Percentiles rank a stretch among this genome's conserved stretches.
Evolutionary conservation across 2,113 vertebrate species (phyloP).

Genomic region (rat (Rattus norvegicus)): DNA sequence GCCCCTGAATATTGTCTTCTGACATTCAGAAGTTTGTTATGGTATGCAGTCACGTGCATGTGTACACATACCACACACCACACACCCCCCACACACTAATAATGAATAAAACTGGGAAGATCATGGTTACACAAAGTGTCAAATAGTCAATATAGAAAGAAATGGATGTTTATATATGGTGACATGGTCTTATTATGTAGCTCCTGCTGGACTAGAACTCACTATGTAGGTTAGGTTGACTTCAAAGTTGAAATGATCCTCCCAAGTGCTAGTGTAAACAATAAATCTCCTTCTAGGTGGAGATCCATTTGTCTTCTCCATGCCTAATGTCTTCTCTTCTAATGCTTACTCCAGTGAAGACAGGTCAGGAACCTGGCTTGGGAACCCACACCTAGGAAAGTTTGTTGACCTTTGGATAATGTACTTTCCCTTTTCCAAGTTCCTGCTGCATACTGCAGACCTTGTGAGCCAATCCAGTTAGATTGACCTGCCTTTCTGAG

Average conservation of each 20-base stretch:
- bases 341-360: not conserved
- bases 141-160: not conserved
- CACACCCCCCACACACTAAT: not conserved
- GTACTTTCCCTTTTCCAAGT: not conserved
- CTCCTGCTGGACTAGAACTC: not conserved
- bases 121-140: slow-evolving; percentile 19
- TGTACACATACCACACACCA: not conserved
- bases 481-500: not conserved
- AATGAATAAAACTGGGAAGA: not conserved
- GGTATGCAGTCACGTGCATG: not conserved
- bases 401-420: not conserved
- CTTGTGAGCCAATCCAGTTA: not conserved
- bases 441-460: not conserved
- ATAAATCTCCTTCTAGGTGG: not conserved
- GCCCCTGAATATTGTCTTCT: not conserved
- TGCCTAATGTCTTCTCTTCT: not conserved
- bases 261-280: not conserved
- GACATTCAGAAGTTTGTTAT: not conserved
- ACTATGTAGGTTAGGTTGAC: not conserved
- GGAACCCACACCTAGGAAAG: not conserved
- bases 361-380: not conserved
- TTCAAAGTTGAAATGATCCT: not conserved
- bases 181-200: not conserved
- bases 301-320: not conserved
- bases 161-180: not conserved